Conservation (phyloP, 2,113 vertebrate genomes). For the Patagioenas fasciata region DNA sequence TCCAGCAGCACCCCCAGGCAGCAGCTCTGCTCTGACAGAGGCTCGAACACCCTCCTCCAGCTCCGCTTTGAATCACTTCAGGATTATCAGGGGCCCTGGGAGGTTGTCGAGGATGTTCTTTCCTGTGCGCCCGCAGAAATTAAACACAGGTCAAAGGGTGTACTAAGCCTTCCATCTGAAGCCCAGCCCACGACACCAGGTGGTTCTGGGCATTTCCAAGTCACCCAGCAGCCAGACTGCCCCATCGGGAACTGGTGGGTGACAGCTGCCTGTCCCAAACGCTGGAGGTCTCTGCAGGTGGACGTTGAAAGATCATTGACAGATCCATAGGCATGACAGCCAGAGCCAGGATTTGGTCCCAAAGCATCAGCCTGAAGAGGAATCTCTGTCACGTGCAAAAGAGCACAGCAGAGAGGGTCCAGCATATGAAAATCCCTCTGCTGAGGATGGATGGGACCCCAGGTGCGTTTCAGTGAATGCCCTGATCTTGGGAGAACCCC, state of each 20-base stretch:
- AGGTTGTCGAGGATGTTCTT: neutral
- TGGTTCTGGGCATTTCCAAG: neutral
- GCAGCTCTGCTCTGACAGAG: neutral
- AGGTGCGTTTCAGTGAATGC: neutral
- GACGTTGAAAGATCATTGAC: neutral
- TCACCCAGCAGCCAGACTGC: neutral
- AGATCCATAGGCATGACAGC: neutral
- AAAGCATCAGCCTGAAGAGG: neutral
- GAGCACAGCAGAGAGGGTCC: neutral
- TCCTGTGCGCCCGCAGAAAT: neutral
- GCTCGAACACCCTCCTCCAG: neutral
- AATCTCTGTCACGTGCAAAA: neutral
- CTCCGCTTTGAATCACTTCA: neutral
- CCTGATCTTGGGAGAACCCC: neutral
- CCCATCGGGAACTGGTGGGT: neutral
- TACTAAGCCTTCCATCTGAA: neutral
- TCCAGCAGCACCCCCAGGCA: neutral
- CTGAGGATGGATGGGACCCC: neutral
- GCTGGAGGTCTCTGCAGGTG: neutral
- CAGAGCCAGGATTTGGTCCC: neutral
- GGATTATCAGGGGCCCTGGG: neutral
- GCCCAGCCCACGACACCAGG: neutral
- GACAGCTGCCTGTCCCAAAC: neutral
- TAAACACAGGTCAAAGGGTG: neutral
- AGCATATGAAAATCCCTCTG: neutral